Evolutionary conservation across 1,140 invertebrate genomes (phyloP), one percentile per base, ranked within the genome.

Genomic region (Pararge aegeria): DNA sequence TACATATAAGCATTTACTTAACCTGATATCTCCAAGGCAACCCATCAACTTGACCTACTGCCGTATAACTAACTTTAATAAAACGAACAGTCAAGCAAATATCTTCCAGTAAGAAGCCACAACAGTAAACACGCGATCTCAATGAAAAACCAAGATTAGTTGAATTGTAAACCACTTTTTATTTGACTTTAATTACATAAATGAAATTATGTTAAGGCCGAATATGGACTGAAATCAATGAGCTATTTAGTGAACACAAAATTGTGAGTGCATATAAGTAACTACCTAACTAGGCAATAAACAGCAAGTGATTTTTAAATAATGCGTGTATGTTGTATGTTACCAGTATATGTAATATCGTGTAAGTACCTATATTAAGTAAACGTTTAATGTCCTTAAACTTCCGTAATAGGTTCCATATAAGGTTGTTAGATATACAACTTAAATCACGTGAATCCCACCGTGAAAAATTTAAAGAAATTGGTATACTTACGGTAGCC

Each of bases 11-110:
- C 38, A 42, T 42, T 16, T 42, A 42, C 16, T 15, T 46, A 46
- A 10, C 44, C 52, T 64, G 54, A 55, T 53, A 66, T 80, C 64
- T 58, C 75, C 75, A 80, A 66, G 75, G 69, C 75, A 65, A 82
- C 80, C 49, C 48, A 64, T 74, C 59, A 75, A 77, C 72, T 51
- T 70, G 70, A 70, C 71, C 77, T 73, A 60, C 38, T 42, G 9
- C 13, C 38, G 2, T 10, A 42, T 42, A 42, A 40, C 2, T 24
- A 4, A 13, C n/a, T 12, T 3, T 42, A 34, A 48, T 19, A 13
- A 54, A 50, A 51, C 20, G 18, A 56, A 44, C 60, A 61, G 51
- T 60, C 5, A 18, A 38, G 18, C 49, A 27, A 20, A 16, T 30
- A 52, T 29, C 12, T 13, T 12, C 15, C n/a, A 16, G 13, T 24